phyloP scores from a whole-genome alignment of 2,888 invertebrate genomes.

The Beris morrisii region DNA sequence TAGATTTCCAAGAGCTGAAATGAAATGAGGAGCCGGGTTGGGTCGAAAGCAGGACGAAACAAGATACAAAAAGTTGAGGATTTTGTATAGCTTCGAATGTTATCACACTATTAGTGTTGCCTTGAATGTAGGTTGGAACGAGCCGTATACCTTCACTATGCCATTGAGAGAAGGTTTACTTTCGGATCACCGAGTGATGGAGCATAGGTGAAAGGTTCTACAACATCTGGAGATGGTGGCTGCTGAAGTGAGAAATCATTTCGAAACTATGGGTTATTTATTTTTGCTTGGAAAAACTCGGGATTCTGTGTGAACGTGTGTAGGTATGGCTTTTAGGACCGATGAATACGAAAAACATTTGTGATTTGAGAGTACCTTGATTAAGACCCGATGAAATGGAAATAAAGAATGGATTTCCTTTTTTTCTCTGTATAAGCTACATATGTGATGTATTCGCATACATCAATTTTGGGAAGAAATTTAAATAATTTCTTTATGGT shows the following conservation, averaged over 20 bases:
- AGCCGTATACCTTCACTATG: neutral
- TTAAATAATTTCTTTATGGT: too few relatives aligned
- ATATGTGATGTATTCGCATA: too few relatives aligned
- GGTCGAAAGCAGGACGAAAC: neutral
- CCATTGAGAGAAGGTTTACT: neutral
- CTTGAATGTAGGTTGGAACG: neutral
- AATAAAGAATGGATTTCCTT: conserved; percentile 23
- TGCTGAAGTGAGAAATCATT: too few relatives aligned
- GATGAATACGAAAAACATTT: conserved; percentile 1
- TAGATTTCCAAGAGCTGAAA: too few relatives aligned
- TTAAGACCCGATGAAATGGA: conserved; percentile 23
- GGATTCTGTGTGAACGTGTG: neutral
- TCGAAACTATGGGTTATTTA: too few relatives aligned
- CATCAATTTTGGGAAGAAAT: too few relatives aligned
- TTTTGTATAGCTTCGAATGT: conserved; percentile 10
- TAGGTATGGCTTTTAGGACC: neutral
- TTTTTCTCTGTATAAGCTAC: neutral
- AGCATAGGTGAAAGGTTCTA: neutral
- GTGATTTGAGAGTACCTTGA: conserved; percentile 7
- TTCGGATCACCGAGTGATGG: neutral
- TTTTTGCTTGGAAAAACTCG: too few relatives aligned
- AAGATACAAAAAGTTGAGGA: conserved; percentile 13
- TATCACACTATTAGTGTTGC: conserved; percentile 9
- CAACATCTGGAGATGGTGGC: neutral
- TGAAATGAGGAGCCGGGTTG: too few relatives aligned